Evolutionary conservation across 1,140 invertebrate genomes (phyloP).

Genomic region (Potamilus streckersoni): DNA sequence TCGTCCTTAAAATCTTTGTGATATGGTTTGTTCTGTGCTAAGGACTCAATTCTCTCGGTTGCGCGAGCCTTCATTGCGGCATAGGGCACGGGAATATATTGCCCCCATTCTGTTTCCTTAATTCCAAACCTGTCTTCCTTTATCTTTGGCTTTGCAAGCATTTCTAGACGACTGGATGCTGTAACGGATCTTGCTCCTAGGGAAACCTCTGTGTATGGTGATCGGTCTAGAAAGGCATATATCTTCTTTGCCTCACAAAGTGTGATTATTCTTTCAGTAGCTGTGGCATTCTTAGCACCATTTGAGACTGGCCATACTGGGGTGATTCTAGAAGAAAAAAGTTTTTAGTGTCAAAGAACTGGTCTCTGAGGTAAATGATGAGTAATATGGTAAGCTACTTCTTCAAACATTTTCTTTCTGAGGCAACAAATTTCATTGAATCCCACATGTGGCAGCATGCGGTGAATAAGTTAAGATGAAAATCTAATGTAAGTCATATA

Average conservation of each 20-base stretch:
- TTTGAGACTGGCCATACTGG: constrained; percentile 55
- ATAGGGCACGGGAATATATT: constrained; percentile 35
- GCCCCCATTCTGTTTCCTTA: constrained; percentile 43
- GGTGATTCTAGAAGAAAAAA: constrained; percentile 39
- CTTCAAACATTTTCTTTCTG: too few species aligned
- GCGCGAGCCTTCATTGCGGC: constrained; percentile 36
- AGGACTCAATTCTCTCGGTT: constrained; percentile 40
- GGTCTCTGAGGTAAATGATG: constrained; percentile 8
- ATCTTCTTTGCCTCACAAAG: constrained; percentile 41
- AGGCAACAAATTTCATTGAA: too few species aligned
- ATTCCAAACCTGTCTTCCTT: constrained; percentile 34
- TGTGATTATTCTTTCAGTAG: constrained; percentile 34
- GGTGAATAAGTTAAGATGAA: too few species aligned
- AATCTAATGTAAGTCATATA: too few species aligned
- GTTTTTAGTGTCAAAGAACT: constrained; percentile 1
- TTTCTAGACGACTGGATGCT: constrained; percentile 38
- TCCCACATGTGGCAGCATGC: too few species aligned
- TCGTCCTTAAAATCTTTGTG: constrained; percentile 45
- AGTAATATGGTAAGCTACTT: background rate
- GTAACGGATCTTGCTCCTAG: constrained; percentile 33
- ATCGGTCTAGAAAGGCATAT: constrained; percentile 42
- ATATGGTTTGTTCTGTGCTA: constrained; percentile 47
- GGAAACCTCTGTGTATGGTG: constrained; percentile 45
- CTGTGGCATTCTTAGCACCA: constrained; percentile 37
- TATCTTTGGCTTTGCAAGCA: constrained; percentile 39